Evolutionary conservation across 2,113 vertebrate genomes (phyloP).

Genomic region (Epinephelus fuscoguttatus): DNA sequence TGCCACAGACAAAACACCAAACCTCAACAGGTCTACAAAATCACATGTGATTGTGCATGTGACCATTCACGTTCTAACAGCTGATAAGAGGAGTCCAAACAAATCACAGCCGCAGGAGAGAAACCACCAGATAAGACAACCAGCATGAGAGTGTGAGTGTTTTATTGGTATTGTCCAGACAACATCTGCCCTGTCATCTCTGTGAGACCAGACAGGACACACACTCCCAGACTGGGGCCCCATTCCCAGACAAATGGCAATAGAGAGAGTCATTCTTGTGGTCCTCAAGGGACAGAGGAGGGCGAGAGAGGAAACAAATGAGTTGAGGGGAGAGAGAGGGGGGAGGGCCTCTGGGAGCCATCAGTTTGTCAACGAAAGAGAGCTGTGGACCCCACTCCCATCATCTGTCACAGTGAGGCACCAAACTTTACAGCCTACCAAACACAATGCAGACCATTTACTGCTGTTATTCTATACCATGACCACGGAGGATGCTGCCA

Average conservation of each 20-base stretch:
- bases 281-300: not conserved
- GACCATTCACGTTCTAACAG: too few species aligned
- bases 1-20: too few species aligned
- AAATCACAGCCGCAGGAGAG: too few species aligned
- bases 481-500: too few species aligned
- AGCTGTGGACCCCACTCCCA: too few species aligned
- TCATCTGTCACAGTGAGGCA: conserved; percentile 49
- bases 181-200: conserved; percentile 37
- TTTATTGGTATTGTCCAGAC: conserved; percentile 48
- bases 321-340: not conserved
- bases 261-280: conserved; percentile 16
- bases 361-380: conserved; percentile 44
- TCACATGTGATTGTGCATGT: too few species aligned
- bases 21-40: too few species aligned
- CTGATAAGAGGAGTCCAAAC: too few species aligned
- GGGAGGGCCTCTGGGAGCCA: conserved; percentile 20
- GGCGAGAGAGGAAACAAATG: conserved; percentile 19
- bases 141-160: not conserved
- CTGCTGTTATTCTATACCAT: too few species aligned
- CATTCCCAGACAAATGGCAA: conserved; percentile 24
- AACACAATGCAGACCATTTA: conserved; percentile 25
- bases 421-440: conserved; percentile 36
- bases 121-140: too few species aligned
- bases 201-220: conserved; percentile 24
- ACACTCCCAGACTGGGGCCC: conserved; percentile 20